A percentile compares a stretch with the other conserved stretches of the same genome.
These are phyloP conservation scores for Pseudomyrmex gracilis DNA, from an alignment of 1,140 invertebrate species.

Conservation along the genomic window DNA sequence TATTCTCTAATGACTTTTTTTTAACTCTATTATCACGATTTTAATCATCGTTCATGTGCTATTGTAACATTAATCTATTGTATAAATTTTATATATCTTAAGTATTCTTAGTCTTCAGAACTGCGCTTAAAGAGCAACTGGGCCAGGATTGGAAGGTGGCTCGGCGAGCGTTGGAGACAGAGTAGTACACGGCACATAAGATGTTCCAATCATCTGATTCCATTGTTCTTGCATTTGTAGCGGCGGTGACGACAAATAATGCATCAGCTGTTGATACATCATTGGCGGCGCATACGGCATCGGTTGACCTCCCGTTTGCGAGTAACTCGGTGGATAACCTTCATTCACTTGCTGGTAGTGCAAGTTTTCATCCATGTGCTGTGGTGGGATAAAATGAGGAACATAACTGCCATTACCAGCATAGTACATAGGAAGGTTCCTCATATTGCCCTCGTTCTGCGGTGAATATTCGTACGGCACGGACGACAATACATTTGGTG, in stretches of 20 bases:
- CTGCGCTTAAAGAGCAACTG: slow-evolving; percentile 2
- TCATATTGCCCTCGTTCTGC: neutral
- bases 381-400: neutral
- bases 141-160: slow-evolving; percentile 30
- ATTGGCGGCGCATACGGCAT: slow-evolving; percentile 55
- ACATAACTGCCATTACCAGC: neutral
- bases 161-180: slow-evolving; percentile 37
- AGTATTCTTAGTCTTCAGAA: neutral
- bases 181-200: slow-evolving; percentile 64
- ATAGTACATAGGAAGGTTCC: slow-evolving; percentile 1
- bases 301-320: slow-evolving; percentile 33
- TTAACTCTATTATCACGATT: too few relatives aligned
- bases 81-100: neutral
- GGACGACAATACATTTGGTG: neutral
- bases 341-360: too few relatives aligned
- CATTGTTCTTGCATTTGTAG: slow-evolving; percentile 68
- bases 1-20: too few relatives aligned
- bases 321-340: neutral
- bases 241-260: slow-evolving; percentile 56
- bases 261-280: slow-evolving; percentile 61
- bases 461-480: neutral
- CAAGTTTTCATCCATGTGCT: slow-evolving; percentile 2
- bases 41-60: too few relatives aligned
- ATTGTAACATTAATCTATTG: neutral
- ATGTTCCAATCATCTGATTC: slow-evolving; percentile 63